phyloP scores from a whole-genome alignment of 2,888 invertebrate genomes.

The Strigamia transsilvanica region DNA sequence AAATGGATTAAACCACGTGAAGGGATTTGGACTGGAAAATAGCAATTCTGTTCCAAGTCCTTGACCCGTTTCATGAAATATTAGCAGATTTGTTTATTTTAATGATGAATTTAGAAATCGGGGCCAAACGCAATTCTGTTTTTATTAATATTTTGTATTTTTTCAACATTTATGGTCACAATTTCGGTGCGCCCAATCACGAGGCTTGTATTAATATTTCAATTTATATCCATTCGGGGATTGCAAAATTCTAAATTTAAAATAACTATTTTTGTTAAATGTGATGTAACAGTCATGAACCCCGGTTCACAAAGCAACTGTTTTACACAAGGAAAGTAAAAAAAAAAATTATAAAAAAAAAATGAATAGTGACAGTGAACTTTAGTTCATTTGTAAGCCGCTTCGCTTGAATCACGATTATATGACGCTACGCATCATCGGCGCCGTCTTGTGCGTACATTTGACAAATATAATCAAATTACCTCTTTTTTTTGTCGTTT shows the following conservation, averaged over 20 bases:
- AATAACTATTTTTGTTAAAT: not conserved
- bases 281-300: constrained; percentile 43
- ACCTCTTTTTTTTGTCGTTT: not conserved
- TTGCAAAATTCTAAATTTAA: not conserved
- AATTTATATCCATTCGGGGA: not conserved
- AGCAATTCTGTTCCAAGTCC: constrained; percentile 26
- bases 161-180: not conserved
- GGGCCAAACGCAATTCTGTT: constrained; percentile 5
- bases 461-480: not conserved
- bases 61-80: constrained; percentile 49
- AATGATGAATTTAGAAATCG: constrained; percentile 45
- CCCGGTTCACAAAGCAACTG: constrained; percentile 17
- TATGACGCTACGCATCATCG: constrained; percentile 33
- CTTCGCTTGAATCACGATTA: constrained; percentile 3
- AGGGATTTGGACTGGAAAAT: constrained; percentile 36
- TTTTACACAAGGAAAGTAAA: not conserved
- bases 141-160: not conserved
- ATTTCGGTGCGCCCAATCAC: not conserved
- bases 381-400: constrained; percentile 45
- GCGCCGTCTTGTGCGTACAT: constrained; percentile 46
- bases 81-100: constrained; percentile 49
- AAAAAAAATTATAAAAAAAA: not conserved
- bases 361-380: constrained; percentile 36
- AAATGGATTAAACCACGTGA: constrained; percentile 42
- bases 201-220: not conserved